Percentiles rank a stretch among this genome's conserved stretches.
Evolutionary conservation across 1,140 invertebrate species (phyloP).

Genomic region (Sogatella furcifera): DNA sequence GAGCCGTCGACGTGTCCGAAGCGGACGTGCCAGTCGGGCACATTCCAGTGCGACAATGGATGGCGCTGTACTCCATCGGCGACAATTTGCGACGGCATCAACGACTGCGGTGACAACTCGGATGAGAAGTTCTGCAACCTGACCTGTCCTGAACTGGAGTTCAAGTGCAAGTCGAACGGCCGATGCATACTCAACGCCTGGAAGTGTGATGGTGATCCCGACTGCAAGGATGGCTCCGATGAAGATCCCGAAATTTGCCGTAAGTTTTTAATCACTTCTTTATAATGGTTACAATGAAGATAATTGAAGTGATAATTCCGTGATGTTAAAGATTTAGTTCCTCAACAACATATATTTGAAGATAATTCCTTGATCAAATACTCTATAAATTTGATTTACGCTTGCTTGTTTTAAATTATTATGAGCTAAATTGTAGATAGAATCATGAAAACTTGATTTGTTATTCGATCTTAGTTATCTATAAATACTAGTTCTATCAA

Average conservation of each 20-base stretch:
- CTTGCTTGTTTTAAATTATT: too few species aligned
- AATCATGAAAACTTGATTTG: too few species aligned
- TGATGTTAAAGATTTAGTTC: too few species aligned
- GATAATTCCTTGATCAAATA: too few species aligned
- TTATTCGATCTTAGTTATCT: too few species aligned
- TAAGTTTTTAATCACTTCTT: conserved; percentile 34
- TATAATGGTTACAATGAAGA: too few species aligned
- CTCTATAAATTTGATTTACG: too few species aligned
- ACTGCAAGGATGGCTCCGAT: conserved; percentile 90
- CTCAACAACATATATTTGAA: too few species aligned
- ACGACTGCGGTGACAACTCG: conserved; percentile 78
- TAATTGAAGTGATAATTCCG: too few species aligned
- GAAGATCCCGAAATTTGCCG: conserved; percentile 81
- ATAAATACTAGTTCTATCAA: too few species aligned
- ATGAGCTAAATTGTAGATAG: too few species aligned
- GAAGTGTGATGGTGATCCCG: conserved; percentile 91
- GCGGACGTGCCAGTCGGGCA: conserved; percentile 68
- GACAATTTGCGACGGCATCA: conserved; percentile 83
- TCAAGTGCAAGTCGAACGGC: conserved; percentile 83
- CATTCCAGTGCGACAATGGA: conserved; percentile 88
- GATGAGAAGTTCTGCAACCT: conserved; percentile 63
- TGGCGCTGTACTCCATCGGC: conserved; percentile 81
- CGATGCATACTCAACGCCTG: conserved; percentile 88
- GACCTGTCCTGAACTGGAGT: conserved; percentile 84
- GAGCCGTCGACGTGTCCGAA: conserved; percentile 72